Percentiles rank a stretch among this genome's conserved stretches.
These are phyloP conservation scores for Nasonovia ribisnigri DNA, from an alignment of 2,888 invertebrate genomes.

Conservation along the genomic window DNA sequence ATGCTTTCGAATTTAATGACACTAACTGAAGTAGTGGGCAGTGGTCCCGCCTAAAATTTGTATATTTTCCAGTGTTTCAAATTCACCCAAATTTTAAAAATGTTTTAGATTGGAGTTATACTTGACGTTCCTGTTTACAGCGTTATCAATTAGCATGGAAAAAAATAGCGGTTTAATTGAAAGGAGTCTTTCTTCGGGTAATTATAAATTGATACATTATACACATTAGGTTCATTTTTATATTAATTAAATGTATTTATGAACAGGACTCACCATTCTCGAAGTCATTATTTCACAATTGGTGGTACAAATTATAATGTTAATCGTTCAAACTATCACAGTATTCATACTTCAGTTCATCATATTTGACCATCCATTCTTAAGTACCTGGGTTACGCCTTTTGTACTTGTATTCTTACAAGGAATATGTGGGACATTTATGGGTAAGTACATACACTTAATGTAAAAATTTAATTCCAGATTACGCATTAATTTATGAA, in stretches of 20 bases:
- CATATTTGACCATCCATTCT: conserved; percentile 63
- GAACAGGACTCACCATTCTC: conserved; percentile 67
- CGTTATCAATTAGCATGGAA: conserved; percentile 68
- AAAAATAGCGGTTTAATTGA: conserved; percentile 67
- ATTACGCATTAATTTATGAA: background rate
- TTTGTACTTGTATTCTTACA: conserved; percentile 37
- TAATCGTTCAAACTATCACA: conserved; percentile 66
- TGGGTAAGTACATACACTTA: conserved; percentile 46
- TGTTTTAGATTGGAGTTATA: conserved; percentile 68
- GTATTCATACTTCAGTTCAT: conserved; percentile 64
- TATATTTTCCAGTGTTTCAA: background rate
- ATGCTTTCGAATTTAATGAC: background rate
- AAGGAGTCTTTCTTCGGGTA: conserved; percentile 68
- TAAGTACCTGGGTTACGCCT: conserved; percentile 13
- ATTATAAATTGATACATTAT: background rate
- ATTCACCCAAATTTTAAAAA: background rate
- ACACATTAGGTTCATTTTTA: background rate
- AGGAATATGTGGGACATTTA: conserved; percentile 58
- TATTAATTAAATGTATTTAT: background rate
- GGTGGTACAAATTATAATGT: conserved; percentile 67
- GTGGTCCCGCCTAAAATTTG: background rate
- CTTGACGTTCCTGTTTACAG: conserved; percentile 67
- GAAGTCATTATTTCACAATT: conserved; percentile 67
- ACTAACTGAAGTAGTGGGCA: background rate
- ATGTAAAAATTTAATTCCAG: background rate